Evolutionary conservation across 1,140 invertebrate genomes (phyloP).

Genomic region (Triops longicaudatus): DNA sequence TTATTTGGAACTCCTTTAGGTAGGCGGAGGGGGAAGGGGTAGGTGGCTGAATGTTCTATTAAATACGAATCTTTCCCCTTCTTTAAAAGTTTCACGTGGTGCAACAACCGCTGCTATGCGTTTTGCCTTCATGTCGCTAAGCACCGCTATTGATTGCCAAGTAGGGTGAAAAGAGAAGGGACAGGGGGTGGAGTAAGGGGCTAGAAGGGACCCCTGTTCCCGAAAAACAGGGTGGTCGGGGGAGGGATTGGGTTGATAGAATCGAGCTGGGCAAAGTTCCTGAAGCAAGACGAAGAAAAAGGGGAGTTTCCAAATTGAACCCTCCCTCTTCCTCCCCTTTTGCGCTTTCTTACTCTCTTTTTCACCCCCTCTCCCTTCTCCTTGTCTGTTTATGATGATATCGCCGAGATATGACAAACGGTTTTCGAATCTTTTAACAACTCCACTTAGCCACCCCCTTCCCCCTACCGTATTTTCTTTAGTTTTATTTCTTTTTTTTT

Average conservation of each 20-base stretch:
- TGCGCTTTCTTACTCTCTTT: not conserved
- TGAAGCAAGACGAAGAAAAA: too few species aligned
- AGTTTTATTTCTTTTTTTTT: not conserved
- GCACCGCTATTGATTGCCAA: conserved; percentile 14
- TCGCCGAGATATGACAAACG: conserved; percentile 11
- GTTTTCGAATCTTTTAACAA: not conserved
- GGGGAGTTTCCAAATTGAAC: too few species aligned
- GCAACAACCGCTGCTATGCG: conserved; percentile 5
- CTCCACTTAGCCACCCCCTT: not conserved
- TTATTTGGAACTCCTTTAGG: too few species aligned
- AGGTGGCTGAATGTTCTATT: too few species aligned
- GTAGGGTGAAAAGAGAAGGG: not conserved
- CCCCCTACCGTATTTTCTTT: not conserved
- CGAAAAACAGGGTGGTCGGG: not conserved
- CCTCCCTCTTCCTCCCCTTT: too few species aligned
- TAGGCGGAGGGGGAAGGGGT: too few species aligned
- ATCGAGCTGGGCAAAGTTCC: not conserved
- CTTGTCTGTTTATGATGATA: conserved; percentile 9
- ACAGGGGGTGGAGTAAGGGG: too few species aligned
- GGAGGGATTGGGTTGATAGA: not conserved
- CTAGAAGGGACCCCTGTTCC: not conserved
- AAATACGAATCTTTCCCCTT: not conserved
- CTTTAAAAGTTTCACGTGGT: not conserved
- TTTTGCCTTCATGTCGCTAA: conserved; percentile 15
- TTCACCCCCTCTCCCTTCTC: not conserved